Base-by-base conservation (phyloP, 2,888 invertebrate species). In the Noctuana brunneofusca region DNA sequence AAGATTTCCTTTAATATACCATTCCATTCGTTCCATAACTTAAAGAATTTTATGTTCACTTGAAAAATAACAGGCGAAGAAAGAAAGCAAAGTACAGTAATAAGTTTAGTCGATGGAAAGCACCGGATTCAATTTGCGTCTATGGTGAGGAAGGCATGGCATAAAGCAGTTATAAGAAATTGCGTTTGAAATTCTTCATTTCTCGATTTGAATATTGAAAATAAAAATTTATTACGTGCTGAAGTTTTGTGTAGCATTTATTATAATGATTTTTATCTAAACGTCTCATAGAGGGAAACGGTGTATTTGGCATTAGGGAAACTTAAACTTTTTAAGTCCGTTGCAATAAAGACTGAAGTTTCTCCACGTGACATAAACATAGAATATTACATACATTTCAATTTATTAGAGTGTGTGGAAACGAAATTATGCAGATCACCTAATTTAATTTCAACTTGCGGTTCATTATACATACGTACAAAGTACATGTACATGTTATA, bases 81-180 rank as follows among this genome's bases (percentile, higher is more conserved):
- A 32, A 48, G 55, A 55, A 54, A 60, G 60, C 35, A 60, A 54
- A 55, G 62, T 49, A 55, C 55, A 55, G 49, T 62, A 62, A 62
- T 49, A 35, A 62, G 49, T 49, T 62, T 62, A 62, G 62, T 62
- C 55, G 55, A 62, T 62, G 55, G 55, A 38, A 55, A 55, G 55
- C 41, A 41, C 46, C 62, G 62, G 55, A 62, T 62, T 62, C 62
- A 62, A 62, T 62, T 62, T 62, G 27, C 41, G 49, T 62, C 55
- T 49, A 62, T 62, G 62, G 62, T 55, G 50, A 30, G 54, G 38
- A 62, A 55, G 62, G 20, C 38, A 49, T 12, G 18, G 38, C 27
- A 50, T 58, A 55, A 62, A 62, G 38, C 62, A 55, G 41, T 49
- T 62, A 62, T 20, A 55, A 14, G 30, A 55, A 62, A 62, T 55